These are phyloP conservation scores for Lanistes nyassanus DNA, from an alignment of 1,140 invertebrate species.

Conservation along the genomic window DNA sequence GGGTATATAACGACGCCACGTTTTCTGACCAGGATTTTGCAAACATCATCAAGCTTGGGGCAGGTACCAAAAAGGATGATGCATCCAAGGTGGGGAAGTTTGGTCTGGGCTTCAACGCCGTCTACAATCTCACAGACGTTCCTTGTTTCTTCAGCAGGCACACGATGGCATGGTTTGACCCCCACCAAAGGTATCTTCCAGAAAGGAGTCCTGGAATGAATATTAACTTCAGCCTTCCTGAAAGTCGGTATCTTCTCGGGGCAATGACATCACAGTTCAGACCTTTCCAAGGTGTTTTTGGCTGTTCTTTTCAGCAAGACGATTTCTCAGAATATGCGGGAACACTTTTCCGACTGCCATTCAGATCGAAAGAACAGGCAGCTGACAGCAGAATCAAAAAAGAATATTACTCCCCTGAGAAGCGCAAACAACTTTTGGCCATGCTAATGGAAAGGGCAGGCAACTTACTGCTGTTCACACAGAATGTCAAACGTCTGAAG, in stretches of 20 bases:
- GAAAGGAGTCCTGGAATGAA: conserved; percentile 45
- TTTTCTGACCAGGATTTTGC: conserved; percentile 63
- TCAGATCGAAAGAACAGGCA: conserved; percentile 47
- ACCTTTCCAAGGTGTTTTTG: conserved; percentile 53
- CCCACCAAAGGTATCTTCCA: conserved; percentile 50
- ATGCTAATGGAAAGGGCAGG: conserved; percentile 49
- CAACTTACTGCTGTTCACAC: conserved; percentile 60
- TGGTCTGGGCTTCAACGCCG: conserved; percentile 24
- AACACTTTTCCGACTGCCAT: conserved; percentile 56
- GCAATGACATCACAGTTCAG: conserved; percentile 4
- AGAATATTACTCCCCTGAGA: conserved; percentile 41
- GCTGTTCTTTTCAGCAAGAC: conserved; percentile 29
- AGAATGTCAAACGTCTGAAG: conserved; percentile 52
- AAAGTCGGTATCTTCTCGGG: neutral
- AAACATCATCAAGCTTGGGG: conserved; percentile 55
- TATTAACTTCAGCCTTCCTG: neutral
- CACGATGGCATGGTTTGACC: conserved; percentile 61
- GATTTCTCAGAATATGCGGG: conserved; percentile 30
- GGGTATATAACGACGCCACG: conserved; percentile 56
- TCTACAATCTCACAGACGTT: conserved; percentile 52
- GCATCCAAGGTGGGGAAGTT: conserved; percentile 45
- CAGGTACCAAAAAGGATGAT: conserved; percentile 52
- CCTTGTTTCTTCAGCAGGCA: conserved; percentile 56
- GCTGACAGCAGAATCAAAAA: conserved; percentile 52
- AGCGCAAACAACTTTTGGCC: conserved; percentile 49